Evolutionary conservation across 2,797 vertebrate genomes (phyloP).

Genomic region (Alca torda): DNA sequence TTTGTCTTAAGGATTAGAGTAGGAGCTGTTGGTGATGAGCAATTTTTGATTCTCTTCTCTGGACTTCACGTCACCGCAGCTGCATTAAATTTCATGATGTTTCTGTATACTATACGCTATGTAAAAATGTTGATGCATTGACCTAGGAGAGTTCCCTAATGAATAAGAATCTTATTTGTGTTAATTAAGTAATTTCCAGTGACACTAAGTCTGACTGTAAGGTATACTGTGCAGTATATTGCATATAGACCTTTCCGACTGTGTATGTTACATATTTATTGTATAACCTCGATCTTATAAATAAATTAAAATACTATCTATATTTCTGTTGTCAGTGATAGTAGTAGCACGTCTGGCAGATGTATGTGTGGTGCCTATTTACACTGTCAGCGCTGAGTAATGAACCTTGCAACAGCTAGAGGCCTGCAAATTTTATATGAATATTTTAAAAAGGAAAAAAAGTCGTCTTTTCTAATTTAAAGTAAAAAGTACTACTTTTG

Average conservation of each 20-base stretch:
- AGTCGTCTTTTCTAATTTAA: not conserved
- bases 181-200: not conserved
- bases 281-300: not conserved
- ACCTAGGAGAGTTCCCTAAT: not conserved
- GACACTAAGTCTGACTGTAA: not conserved
- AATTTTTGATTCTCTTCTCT: not conserved
- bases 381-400: not conserved
- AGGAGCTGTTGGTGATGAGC: not conserved
- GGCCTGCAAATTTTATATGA: not conserved
- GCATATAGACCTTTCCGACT: not conserved
- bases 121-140: not conserved
- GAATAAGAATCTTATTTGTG: not conserved
- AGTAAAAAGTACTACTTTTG: not conserved
- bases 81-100: not conserved
- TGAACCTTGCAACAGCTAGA: not conserved
- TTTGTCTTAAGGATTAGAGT: not conserved
- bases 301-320: not conserved
- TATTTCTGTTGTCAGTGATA: not conserved
- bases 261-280: not conserved
- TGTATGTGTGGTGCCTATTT: not conserved
- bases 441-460: not conserved
- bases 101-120: not conserved
- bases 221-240: not conserved
- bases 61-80: not conserved
- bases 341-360: not conserved